Evolutionary conservation across 2,888 invertebrate species (phyloP), one percentile per base, ranked within the genome.

Genomic region (Nephrotoma flavescens): DNA sequence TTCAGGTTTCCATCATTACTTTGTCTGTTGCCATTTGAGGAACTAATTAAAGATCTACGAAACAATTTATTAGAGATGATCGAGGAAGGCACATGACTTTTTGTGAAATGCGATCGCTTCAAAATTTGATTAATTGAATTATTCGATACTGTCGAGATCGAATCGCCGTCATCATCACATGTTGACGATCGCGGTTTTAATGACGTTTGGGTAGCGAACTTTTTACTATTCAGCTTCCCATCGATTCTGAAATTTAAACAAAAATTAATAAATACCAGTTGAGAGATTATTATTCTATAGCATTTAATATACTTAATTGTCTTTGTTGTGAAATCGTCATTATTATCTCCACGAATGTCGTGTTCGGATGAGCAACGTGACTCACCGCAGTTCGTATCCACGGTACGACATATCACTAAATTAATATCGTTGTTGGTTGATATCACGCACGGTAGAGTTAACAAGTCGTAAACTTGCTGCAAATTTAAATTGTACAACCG

Each of bases 401-500:
- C 11, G 4, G 41, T n/a, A 12, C 41, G 83, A 83, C 41, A 41
- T 41, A 41, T 83, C n/a, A 41, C 41, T 83, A 41, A 83, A 0
- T 94, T 92, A 31, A 93, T 92, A 0, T 93, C 93, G 52, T 57
- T 57, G 6, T 15, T 57, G 6, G 52, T 57, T 57, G 52, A 57
- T 57, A 15, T 57, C 7, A 57, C 6, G 15, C n/a, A 15, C 15
- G 52, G 3, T 19, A 57, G 3, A 7, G 6, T 15, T 45, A 95
- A 91, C n/a, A 94, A 93, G 90, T 94, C 94, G 89, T 94, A 93
- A 83, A 94, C 95, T 90, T 94, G 94, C 0, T 93, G 90, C 94
- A 94, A 94, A 42, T 93, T 93, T 19, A 95, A 91, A 86, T 95
- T 95, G 5, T 94, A 93, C 86, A 96, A 92, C 88, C 95, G 92